These are phyloP conservation scores for Drosophila eohydei DNA, from an alignment of 2,888 invertebrate genomes.

Conservation along the genomic window DNA sequence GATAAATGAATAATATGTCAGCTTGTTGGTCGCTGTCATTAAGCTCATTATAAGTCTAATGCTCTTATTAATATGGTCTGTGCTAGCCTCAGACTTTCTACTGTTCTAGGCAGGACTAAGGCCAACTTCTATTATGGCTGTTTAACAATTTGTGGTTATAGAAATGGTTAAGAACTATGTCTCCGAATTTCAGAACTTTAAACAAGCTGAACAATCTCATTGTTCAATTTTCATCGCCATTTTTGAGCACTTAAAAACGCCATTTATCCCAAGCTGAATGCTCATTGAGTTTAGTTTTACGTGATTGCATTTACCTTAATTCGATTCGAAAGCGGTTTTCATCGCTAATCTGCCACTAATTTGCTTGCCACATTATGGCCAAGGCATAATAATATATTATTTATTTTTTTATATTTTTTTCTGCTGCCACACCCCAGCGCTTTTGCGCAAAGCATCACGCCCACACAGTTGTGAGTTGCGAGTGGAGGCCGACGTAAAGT, in stretches of 20 bases:
- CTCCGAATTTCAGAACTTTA: too few relatives aligned
- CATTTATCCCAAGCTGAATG: not conserved
- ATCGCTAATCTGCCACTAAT: slow-evolving; percentile 45
- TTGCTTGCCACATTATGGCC: slow-evolving; percentile 45
- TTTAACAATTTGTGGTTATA: too few relatives aligned
- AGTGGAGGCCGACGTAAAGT: slow-evolving; percentile 57
- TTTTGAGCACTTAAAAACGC: not conserved
- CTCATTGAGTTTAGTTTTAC: not conserved
- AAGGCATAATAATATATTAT: slow-evolving; percentile 41
- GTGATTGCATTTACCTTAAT: slow-evolving; percentile 8
- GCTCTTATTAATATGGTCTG: not conserved
- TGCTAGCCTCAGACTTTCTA: not conserved
- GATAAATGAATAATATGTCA: slow-evolving; percentile 9
- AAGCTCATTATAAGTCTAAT: not conserved
- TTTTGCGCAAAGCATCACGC: slow-evolving; percentile 51
- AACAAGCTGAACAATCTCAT: not conserved
- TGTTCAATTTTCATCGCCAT: not conserved
- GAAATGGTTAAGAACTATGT: too few relatives aligned
- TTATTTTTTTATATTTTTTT: slow-evolving; percentile 18
- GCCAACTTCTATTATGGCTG: not conserved
- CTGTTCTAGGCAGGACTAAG: not conserved
- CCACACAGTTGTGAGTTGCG: slow-evolving; percentile 47
- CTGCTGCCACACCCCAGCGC: slow-evolving; percentile 56
- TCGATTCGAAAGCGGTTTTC: slow-evolving; percentile 13
- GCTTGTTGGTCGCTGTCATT: not conserved